A percentile compares a stretch with the other conserved stretches of the same genome.
Evolutionary conservation across 2,888 invertebrate species (phyloP).

Genomic region (Drosophila niveifrons): DNA sequence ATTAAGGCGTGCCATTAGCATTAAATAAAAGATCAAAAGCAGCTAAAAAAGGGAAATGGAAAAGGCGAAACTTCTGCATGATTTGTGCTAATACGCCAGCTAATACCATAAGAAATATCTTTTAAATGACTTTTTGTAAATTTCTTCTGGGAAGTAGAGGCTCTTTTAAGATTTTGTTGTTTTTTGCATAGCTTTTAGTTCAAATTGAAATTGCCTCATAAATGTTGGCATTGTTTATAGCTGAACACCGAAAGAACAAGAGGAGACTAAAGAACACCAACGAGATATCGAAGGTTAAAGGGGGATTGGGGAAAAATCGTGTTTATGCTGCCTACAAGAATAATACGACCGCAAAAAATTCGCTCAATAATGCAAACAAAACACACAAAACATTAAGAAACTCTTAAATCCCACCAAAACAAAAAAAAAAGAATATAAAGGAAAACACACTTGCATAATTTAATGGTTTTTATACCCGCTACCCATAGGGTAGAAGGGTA

Average conservation of each 20-base stretch:
- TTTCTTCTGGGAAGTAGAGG: constrained; percentile 37
- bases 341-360: constrained; percentile 19
- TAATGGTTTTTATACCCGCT: too few species aligned
- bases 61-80: constrained; percentile 4
- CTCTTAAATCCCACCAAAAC: constrained; percentile 17
- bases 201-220: constrained; percentile 55
- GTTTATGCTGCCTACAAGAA: constrained; percentile 28
- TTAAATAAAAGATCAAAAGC: constrained; percentile 51
- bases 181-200: constrained; percentile 35
- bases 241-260: neutral
- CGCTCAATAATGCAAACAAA: constrained; percentile 36
- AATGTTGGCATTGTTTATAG: constrained; percentile 52
- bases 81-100: constrained; percentile 18
- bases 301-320: neutral
- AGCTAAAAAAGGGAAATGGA: constrained; percentile 12
- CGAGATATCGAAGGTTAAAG: neutral
- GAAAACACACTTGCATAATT: constrained; percentile 56
- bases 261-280: neutral
- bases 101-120: constrained; percentile 15
- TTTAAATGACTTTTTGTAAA: constrained; percentile 5
- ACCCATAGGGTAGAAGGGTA: too few species aligned
- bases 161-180: constrained; percentile 23
- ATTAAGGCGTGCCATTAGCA: constrained; percentile 29
- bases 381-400: constrained; percentile 17
- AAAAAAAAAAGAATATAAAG: neutral